Conservation (phyloP, 2,888 invertebrate species). For the Petrolisthes cinctipes region DNA sequence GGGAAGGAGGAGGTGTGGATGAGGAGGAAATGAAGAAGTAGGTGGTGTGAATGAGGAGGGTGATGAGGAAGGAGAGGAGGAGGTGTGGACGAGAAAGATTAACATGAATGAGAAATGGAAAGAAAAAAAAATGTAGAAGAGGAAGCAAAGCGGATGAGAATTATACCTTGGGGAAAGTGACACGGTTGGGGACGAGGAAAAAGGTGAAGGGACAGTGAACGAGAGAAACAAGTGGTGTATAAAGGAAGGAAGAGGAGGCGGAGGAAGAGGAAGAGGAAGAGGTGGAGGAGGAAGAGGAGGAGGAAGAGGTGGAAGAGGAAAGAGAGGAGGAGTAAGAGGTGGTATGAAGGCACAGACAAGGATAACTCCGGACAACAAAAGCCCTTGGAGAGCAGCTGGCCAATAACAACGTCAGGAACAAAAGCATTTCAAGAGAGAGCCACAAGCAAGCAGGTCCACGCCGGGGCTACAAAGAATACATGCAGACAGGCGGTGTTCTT, state of each 20-base stretch:
- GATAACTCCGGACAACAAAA: too few relatives aligned
- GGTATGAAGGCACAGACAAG: not conserved
- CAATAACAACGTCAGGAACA: too few relatives aligned
- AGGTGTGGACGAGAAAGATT: not conserved
- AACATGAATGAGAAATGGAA: not conserved
- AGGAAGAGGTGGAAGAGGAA: not conserved
- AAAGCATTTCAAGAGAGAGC: too few relatives aligned
- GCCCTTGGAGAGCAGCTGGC: too few relatives aligned
- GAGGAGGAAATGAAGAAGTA: conserved; percentile 11
- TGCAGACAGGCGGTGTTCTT: too few relatives aligned
- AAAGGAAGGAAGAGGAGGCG: not conserved
- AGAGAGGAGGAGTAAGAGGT: not conserved
- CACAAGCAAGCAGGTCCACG: too few relatives aligned
- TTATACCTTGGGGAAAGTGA: conserved; percentile 11
- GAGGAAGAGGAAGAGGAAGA: too few relatives aligned
- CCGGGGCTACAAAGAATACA: too few relatives aligned
- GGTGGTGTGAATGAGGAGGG: conserved; percentile 8
- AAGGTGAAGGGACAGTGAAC: conserved; percentile 17
- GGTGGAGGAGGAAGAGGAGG: too few relatives aligned
- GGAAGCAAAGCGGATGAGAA: not conserved
- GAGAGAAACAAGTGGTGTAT: not conserved
- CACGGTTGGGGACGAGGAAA: conserved; percentile 24
- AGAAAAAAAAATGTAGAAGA: not conserved
- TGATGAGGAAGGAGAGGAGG: not conserved
- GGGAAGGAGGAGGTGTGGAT: not conserved